phyloP scores from a whole-genome alignment of 2,797 vertebrate genomes.

The Mionectes olivaceus region DNA sequence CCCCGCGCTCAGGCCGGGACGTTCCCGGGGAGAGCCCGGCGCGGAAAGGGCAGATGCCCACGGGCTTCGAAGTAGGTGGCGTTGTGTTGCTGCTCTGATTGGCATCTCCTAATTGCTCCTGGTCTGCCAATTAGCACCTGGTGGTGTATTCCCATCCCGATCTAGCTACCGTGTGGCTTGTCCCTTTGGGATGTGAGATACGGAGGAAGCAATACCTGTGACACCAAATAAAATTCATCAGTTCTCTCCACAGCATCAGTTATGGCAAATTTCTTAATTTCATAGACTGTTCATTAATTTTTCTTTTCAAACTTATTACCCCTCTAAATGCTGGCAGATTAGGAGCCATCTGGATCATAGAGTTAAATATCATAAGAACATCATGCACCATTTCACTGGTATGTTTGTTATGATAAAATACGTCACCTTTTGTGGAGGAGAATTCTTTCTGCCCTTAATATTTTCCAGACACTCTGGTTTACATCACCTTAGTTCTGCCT shows the following conservation, averaged over 20 bases:
- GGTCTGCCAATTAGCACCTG: background rate
- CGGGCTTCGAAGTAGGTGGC: fast-evolving
- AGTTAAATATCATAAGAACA: background rate
- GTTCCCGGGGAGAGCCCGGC: background rate
- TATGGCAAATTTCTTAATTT: fast-evolving
- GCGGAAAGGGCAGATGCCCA: fast-evolving
- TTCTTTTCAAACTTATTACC: background rate
- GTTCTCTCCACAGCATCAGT: background rate
- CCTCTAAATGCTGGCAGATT: background rate
- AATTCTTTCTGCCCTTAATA: background rate
- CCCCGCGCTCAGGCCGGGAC: too few species aligned
- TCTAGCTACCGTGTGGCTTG: background rate
- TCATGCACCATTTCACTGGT: background rate
- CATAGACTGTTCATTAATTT: background rate
- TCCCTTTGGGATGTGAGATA: background rate
- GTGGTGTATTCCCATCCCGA: background rate
- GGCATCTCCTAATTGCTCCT: background rate
- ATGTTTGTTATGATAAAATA: background rate
- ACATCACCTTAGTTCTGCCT: background rate
- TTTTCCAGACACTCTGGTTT: background rate
- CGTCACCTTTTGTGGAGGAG: background rate
- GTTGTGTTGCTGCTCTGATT: background rate
- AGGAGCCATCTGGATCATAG: background rate
- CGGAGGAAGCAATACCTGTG: background rate
- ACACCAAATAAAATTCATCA: background rate